phyloP scores from a whole-genome alignment of 1,140 invertebrate genomes.

The Neodiprion pinetum region DNA sequence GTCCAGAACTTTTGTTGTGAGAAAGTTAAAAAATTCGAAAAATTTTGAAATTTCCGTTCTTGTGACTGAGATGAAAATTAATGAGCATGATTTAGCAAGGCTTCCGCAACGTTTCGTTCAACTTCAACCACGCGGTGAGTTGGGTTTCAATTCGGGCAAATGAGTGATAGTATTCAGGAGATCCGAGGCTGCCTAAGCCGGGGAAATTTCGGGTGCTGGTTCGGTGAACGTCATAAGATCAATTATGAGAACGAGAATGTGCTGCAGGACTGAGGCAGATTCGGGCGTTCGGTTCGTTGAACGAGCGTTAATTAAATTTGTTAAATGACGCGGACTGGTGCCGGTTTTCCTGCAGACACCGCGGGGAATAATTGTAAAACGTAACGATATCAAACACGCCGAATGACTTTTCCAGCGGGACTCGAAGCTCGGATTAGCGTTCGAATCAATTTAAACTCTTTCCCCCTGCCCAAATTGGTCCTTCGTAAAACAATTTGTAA shows the following conservation, averaged over 20 bases:
- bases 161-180: no score
- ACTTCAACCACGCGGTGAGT: no score
- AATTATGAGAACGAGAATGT: background rate
- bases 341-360: background rate
- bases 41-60: no score
- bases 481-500: background rate
- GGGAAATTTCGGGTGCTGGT: background rate
- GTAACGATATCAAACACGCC: background rate
- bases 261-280: background rate
- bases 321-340: background rate
- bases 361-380: background rate
- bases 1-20: no score
- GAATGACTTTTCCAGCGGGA: background rate
- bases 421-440: background rate
- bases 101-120: no score
- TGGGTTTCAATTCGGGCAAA: no score
- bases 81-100: no score
- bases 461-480: background rate
- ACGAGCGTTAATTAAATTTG: background rate
- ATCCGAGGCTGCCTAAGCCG: background rate
- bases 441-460: background rate
- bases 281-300: background rate
- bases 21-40: no score
- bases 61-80: no score
- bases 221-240: background rate